Evolutionary conservation across 2,113 vertebrate genomes (phyloP).

Genomic region (Atrichornis clamosus): DNA sequence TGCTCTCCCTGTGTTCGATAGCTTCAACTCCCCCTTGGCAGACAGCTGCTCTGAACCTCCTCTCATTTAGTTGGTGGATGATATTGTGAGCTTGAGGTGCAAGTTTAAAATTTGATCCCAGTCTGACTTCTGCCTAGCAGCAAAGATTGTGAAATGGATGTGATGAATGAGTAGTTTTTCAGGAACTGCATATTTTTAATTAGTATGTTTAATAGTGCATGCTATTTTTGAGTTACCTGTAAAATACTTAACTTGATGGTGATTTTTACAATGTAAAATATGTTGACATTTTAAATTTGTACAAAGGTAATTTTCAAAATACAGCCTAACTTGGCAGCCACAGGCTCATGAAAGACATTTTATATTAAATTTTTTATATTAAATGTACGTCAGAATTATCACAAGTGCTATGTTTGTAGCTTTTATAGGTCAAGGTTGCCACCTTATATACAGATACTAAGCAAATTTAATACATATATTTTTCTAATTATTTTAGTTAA

Average conservation of each 20-base stretch:
- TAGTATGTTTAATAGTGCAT: neutral
- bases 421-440: neutral
- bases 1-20: neutral
- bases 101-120: neutral
- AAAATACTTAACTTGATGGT: neutral
- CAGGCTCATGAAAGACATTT: neutral
- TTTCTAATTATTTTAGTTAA: neutral
- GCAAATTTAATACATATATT: neutral
- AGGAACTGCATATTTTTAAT: neutral
- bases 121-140: neutral
- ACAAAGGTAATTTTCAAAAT: neutral
- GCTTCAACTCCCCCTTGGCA: neutral
- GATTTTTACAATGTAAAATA: neutral
- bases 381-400: neutral
- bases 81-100: accelerated
- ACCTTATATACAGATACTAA: neutral
- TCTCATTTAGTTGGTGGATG: neutral
- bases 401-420: neutral
- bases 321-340: neutral
- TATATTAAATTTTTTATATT: neutral
- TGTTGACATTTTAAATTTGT: neutral
- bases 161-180: neutral
- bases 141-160: neutral
- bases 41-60: neutral
- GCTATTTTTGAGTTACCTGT: neutral